Conservation (phyloP, 2,888 invertebrate genomes). For the Lithophane semibrunnea region DNA sequence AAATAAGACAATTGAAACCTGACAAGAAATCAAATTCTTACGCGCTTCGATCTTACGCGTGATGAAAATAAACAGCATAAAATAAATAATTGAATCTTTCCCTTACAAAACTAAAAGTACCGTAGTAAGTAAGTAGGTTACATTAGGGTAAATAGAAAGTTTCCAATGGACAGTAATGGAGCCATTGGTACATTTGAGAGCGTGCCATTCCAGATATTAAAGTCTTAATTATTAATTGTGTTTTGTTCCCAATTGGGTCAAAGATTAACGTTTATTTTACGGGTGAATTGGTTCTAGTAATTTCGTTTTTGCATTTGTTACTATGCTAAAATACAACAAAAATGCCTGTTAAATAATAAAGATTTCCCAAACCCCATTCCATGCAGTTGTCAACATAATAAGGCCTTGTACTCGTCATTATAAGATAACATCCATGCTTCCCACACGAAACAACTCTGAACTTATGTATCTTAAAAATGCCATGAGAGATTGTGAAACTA, state of each 20-base stretch:
- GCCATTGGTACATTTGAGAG: slow-evolving; percentile 37
- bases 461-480: not conserved
- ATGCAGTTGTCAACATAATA: not conserved
- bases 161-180: slow-evolving; percentile 30
- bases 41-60: slow-evolving; percentile 23
- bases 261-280: slow-evolving; percentile 16
- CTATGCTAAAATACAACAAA: not conserved
- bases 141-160: slow-evolving; percentile 34
- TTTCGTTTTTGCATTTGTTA: not conserved
- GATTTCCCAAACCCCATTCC: not conserved
- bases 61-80: slow-evolving; percentile 49
- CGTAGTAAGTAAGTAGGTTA: too few species aligned
- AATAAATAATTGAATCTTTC: slow-evolving; percentile 41
- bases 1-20: slow-evolving; percentile 49
- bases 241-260: slow-evolving; percentile 16
- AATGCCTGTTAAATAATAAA: not conserved
- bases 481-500: too few species aligned
- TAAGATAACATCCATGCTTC: not conserved
- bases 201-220: slow-evolving; percentile 54
- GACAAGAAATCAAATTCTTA: slow-evolving; percentile 60
- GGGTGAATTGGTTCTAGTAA: not conserved
- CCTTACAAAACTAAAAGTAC: slow-evolving; percentile 7
- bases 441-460: too few species aligned
- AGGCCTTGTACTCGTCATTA: too few species aligned
- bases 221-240: slow-evolving; percentile 55